Percentiles rank a stretch among this genome's conserved stretches.
These are phyloP conservation scores for Eupsilia transversa DNA, from an alignment of 2,888 invertebrate species.

Conservation along the genomic window DNA sequence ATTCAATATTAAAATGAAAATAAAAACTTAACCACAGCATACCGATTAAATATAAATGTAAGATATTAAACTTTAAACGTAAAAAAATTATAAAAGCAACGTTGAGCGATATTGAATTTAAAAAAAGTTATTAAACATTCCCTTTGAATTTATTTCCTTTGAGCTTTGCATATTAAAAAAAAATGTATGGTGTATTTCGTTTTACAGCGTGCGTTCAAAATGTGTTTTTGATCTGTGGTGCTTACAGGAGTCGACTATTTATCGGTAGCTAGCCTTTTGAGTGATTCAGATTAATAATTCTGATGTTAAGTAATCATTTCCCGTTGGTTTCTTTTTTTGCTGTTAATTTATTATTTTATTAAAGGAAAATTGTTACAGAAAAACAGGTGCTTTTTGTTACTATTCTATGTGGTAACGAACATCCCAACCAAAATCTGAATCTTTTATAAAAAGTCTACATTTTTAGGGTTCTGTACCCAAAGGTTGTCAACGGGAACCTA, in stretches of 20 bases:
- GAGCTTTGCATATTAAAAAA: constrained; percentile 64
- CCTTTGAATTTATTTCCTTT: constrained; percentile 67
- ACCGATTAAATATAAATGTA: constrained; percentile 48
- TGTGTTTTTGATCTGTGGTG: constrained; percentile 50
- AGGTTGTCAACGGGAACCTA: no score
- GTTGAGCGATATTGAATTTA: constrained; percentile 38
- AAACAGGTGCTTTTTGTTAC: neutral
- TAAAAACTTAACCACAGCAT: constrained; percentile 23
- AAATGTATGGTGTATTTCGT: constrained; percentile 56
- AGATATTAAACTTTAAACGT: constrained; percentile 46
- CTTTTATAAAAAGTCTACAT: neutral
- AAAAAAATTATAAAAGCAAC: constrained; percentile 45
- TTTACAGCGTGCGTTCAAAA: constrained; percentile 41
- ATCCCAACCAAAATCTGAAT: neutral
- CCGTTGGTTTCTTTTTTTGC: neutral
- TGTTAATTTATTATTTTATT: neutral
- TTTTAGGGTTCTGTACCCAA: no score
- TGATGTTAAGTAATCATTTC: neutral
- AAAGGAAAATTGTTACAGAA: neutral
- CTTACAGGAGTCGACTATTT: constrained; percentile 48
- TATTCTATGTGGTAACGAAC: neutral
- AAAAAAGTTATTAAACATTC: constrained; percentile 64
- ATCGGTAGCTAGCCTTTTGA: constrained; percentile 28
- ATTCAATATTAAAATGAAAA: constrained; percentile 1
- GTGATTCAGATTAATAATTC: constrained; percentile 29